Conservation (phyloP, 2,888 invertebrate species). For the Apoda limacodes region DNA sequence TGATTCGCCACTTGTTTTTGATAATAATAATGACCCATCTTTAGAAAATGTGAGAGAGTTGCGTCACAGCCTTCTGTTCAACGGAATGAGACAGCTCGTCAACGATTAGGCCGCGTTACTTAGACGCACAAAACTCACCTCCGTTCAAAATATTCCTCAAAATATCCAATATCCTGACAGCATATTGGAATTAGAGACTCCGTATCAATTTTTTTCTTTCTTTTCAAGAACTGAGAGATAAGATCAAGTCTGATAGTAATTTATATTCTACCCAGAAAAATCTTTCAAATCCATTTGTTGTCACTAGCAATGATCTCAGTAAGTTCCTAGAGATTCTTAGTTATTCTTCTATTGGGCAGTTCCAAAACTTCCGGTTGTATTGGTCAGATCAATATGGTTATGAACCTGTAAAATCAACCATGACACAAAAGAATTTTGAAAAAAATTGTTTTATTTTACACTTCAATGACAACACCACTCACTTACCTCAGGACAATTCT, state of each 20-base stretch:
- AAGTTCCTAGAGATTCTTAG: slow-evolving; percentile 16
- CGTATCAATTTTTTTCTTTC: slow-evolving; percentile 6
- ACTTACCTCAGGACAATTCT: slow-evolving; percentile 2
- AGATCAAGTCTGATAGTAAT: slow-evolving; percentile 5
- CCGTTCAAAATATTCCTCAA: background rate
- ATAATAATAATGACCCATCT: slow-evolving; percentile 2
- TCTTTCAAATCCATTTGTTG: slow-evolving; percentile 5
- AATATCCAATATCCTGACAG: slow-evolving; percentile 1
- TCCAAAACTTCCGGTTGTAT: slow-evolving; percentile 12
- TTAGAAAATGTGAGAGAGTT: slow-evolving; percentile 2
- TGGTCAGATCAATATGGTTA: too few relatives aligned
- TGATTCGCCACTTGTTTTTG: slow-evolving; percentile 1
- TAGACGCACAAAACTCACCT: slow-evolving; percentile 1
- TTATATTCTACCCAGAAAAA: slow-evolving; percentile 9
- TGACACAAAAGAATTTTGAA: slow-evolving; percentile 15
- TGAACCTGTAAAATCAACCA: too few relatives aligned
- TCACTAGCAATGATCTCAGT: slow-evolving; percentile 7
- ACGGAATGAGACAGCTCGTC: slow-evolving; percentile 2
- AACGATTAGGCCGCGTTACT: background rate
- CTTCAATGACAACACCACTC: slow-evolving; percentile 12
- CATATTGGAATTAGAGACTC: slow-evolving; percentile 4
- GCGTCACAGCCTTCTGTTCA: slow-evolving; percentile 2
- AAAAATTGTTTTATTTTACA: slow-evolving; percentile 11
- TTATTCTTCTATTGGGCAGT: slow-evolving; percentile 14
- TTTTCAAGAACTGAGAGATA: slow-evolving; percentile 7